Evolutionary conservation across 2,888 invertebrate species (phyloP), one percentile per base, ranked within the genome.

Genomic region (Tryphoninae sp.): DNA sequence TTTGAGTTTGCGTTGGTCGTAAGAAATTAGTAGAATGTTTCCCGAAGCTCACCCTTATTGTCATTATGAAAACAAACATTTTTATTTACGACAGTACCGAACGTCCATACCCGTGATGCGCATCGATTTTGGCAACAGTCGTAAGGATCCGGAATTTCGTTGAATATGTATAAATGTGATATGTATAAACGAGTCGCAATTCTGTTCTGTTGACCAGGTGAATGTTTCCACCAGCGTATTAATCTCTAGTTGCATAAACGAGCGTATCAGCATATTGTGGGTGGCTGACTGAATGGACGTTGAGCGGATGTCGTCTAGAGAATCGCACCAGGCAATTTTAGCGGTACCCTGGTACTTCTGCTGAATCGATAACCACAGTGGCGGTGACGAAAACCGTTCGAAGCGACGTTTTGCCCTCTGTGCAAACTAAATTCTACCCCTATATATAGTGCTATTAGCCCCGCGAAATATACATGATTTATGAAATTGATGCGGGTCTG

Each of bases 311-410:
- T 19, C 33, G 40, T 22, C 16, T 49, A 49, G 26, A 40, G 75
- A 75, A 75, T 67, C 59, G 45, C 49, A 26, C 59, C 59, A 51
- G 68, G 49, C 76, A 67, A 76, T 68, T 76, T 76, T 4, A 49
- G 22, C 53, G 51, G 73, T 40, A 55, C 51, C 9, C 49, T 55
- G 59, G 42, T 45, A 42, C 59, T 23, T 58, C 71, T 55, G 33
- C 19, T 40, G 23, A 67, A 75, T 75, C 75, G 75, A 75, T 75
- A 75, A 75, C 75, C 75, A 45, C 45, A 45, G 23, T 23, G 45
- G 19, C 49, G 19, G 45, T 26, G 49, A 16, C 53, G 58, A 55
- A 55, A 7, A 59, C 49, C 58, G 49, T 58, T 67, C 45, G 45
- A 23, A 23, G 40, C 51, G 42, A 19, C 42, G 74, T 74, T 64